Evolutionary conservation across 2,888 invertebrate species (phyloP).

Genomic region (Deilephila porcellus): DNA sequence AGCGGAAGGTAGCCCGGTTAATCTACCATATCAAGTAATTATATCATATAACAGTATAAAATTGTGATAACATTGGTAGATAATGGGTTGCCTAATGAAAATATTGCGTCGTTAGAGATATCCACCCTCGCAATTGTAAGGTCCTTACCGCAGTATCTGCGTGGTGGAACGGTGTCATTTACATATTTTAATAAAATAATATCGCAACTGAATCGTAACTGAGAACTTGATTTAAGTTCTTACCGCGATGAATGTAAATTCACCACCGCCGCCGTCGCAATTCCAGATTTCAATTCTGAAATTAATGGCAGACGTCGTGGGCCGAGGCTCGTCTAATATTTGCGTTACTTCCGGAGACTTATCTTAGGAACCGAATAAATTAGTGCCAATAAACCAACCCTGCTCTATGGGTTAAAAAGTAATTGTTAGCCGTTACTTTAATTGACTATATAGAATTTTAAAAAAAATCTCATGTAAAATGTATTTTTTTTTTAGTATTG

Average conservation of each 20-base stretch:
- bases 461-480: neutral
- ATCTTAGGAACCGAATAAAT: constrained; percentile 81
- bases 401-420: constrained; percentile 34
- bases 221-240: constrained; percentile 85
- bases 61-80: constrained; percentile 62
- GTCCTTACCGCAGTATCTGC: constrained; percentile 76
- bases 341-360: constrained; percentile 82
- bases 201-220: constrained; percentile 85
- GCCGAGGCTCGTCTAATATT: constrained; percentile 81
- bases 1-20: constrained; percentile 32
- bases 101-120: constrained; percentile 79
- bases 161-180: constrained; percentile 78
- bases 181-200: constrained; percentile 85
- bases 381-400: constrained; percentile 66
- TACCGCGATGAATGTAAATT: constrained; percentile 85
- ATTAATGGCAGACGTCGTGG: constrained; percentile 82
- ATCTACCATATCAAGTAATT: constrained; percentile 44
- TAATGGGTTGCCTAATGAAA: constrained; percentile 77
- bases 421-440: neutral
- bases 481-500: constrained; percentile 60
- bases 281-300: constrained; percentile 85
- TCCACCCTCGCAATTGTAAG: constrained; percentile 76
- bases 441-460: neutral
- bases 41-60: constrained; percentile 45
- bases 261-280: constrained; percentile 78